Evolutionary conservation across 1,140 invertebrate genomes (phyloP), one percentile per base, ranked within the genome.

Genomic region (Sweltsa coloradensis): DNA sequence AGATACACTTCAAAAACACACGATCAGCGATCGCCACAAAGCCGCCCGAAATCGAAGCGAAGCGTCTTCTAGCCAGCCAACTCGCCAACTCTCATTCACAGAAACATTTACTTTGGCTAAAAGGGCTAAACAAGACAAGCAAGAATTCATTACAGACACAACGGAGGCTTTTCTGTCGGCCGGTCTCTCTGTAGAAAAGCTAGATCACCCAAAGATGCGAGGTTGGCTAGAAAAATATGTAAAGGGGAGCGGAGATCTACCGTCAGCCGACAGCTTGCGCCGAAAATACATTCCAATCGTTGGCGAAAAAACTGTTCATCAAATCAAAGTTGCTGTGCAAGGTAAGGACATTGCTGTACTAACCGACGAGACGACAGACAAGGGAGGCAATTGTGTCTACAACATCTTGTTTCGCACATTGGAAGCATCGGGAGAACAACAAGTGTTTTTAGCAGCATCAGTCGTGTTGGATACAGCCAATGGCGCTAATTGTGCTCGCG

Each of bases 401-500:
- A 5, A 37, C 11, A 37, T 37, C 23, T 16, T 37, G 16, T 37
- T 37, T 22, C 18, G 5, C 18, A 37, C 36, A 37, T 22, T 37
- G n/a, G 36, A 37, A n/a, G 16, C 36, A 37, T 37, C 36, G 5
- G 23, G 16, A 37, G 23, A 16, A 37, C 36, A 37, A 22, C 16
- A 5, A 19, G 36, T 37, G 18, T 37, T 37, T 22, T n/a, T 37
- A 19, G 5, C 36, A 5, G 36, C 36, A 37, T 37, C 36, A 19
- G 36, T 37, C 23, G 36, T 37, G 23, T 37, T 37, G 23, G 36
- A 37, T 44, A 26, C 22, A 26, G 19, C 23, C 29, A 26, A 24
- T 44, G 26, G 18, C 29, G 26, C 42, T 9, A 44, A 22, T 6
- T 44, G 42, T 44, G 24, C 42, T 24, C 22, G 26, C 19, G 22